Evolutionary conservation across 1,140 invertebrate genomes (phyloP).

Genomic region (Ceratina calcarata): DNA sequence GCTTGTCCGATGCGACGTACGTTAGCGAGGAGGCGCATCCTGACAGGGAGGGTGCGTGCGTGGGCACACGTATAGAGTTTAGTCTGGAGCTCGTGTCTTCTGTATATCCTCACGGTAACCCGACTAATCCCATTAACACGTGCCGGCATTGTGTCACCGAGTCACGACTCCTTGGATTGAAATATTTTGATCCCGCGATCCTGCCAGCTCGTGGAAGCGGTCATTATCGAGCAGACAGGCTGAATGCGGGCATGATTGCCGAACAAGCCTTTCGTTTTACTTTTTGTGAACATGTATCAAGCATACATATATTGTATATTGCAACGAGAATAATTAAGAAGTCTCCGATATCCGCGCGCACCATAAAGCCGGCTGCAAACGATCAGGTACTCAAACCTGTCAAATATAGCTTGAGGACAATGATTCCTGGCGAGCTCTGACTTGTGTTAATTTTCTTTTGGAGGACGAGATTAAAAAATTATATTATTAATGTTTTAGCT

Average conservation of each 20-base stretch:
- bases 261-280: neutral
- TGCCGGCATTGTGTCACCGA: slow-evolving; percentile 71
- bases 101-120: slow-evolving; percentile 59
- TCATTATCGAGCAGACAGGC: slow-evolving; percentile 36
- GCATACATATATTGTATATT: too few species aligned
- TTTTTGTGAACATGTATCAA: neutral
- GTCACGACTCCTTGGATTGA: slow-evolving; percentile 67
- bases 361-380: too few species aligned
- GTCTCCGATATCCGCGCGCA: neutral
- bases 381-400: too few species aligned
- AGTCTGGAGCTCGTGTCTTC: slow-evolving; percentile 63
- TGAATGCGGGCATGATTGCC: slow-evolving; percentile 46
- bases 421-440: too few species aligned
- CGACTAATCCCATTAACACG: slow-evolving; percentile 75
- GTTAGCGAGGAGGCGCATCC: slow-evolving; percentile 24
- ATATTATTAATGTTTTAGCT: too few species aligned
- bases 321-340: slow-evolving; percentile 30
- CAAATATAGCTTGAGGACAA: too few species aligned
- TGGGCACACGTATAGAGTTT: slow-evolving; percentile 63
- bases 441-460: too few species aligned
- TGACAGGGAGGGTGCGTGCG: slow-evolving; percentile 48
- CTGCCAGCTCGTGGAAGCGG: slow-evolving; percentile 34
- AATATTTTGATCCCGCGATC: slow-evolving; percentile 67
- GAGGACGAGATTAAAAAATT: too few species aligned
- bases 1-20: neutral